Evolutionary conservation across 2,113 vertebrate genomes (phyloP).

Genomic region (Ochotona curzoniae): DNA sequence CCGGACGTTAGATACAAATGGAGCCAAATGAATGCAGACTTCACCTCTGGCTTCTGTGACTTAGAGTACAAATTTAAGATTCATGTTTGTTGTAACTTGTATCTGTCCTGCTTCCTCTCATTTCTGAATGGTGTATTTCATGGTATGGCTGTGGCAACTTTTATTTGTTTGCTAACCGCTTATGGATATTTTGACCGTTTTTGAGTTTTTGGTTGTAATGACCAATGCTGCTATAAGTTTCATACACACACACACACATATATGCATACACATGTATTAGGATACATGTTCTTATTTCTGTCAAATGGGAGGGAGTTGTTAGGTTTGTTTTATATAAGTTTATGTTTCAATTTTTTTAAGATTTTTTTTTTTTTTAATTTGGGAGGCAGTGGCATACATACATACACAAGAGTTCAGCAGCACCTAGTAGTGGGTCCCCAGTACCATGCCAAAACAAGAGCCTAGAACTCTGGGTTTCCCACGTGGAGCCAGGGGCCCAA

Average conservation of each 20-base stretch:
- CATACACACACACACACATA: not conserved
- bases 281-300: conserved; percentile 14
- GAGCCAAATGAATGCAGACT: not conserved
- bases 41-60: not conserved
- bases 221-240: not conserved
- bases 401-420: too few relatives aligned
- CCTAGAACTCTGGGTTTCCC: too few relatives aligned
- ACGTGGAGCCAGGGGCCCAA: too few relatives aligned
- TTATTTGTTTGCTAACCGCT: not conserved
- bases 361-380: too few relatives aligned
- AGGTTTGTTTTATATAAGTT: not conserved
- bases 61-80: conserved; percentile 5
- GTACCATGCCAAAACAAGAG: too few relatives aligned
- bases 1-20: not conserved
- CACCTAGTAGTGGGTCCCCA: too few relatives aligned
- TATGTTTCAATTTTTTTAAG: not conserved
- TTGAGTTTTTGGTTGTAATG: not conserved
- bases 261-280: not conserved
- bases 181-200: not conserved
- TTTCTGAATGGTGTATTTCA: conserved; percentile 3
- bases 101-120: not conserved
- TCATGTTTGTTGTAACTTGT: not conserved
- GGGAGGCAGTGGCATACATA: too few relatives aligned
- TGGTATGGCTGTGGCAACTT: not conserved
- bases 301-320: not conserved